Conservation (phyloP, 37 sponge, comb jelly and placozoan species). For the Ianthella basta region DNA sequence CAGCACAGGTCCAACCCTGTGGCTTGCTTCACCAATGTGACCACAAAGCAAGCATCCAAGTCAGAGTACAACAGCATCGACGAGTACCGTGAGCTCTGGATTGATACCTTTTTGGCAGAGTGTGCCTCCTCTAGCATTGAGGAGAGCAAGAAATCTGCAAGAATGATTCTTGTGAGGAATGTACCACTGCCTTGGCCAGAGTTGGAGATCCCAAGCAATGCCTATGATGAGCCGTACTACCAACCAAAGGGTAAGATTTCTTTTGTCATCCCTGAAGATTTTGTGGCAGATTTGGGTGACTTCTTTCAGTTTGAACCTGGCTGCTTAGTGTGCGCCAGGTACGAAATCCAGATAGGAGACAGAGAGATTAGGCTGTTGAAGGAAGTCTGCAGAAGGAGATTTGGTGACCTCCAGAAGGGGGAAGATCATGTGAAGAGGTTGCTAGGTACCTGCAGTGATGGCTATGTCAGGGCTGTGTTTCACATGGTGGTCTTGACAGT, state of each 20-base stretch:
- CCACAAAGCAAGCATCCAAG: slow-evolving; percentile 25
- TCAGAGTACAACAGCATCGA: slow-evolving; percentile 18
- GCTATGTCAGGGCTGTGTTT: slow-evolving; percentile 48
- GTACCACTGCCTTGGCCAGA: slow-evolving; percentile 41
- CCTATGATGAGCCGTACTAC: slow-evolving; percentile 32
- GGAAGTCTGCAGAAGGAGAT: neutral
- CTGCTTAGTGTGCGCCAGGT: slow-evolving; percentile 52
- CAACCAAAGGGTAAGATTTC: neutral
- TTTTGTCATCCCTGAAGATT: slow-evolving; percentile 19
- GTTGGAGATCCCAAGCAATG: slow-evolving; percentile 35
- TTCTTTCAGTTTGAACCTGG: slow-evolving; percentile 37
- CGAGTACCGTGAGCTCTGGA: slow-evolving; percentile 45
- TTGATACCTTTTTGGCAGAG: slow-evolving; percentile 45
- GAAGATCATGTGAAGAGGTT: neutral
- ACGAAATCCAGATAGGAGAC: neutral
- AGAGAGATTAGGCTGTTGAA: neutral
- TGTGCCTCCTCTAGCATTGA: slow-evolving; percentile 23
- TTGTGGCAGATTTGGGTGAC: neutral
- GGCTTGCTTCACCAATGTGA: slow-evolving; percentile 28
- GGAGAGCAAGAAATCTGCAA: neutral
- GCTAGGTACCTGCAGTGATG: neutral
- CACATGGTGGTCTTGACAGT: slow-evolving; percentile 52
- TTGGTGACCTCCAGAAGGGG: neutral
- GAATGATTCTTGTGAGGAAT: slow-evolving; percentile 7
- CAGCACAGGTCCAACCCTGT: slow-evolving; percentile 52